Evolutionary conservation across 2,888 invertebrate genomes (phyloP).

Genomic region (Eilema depressum): DNA sequence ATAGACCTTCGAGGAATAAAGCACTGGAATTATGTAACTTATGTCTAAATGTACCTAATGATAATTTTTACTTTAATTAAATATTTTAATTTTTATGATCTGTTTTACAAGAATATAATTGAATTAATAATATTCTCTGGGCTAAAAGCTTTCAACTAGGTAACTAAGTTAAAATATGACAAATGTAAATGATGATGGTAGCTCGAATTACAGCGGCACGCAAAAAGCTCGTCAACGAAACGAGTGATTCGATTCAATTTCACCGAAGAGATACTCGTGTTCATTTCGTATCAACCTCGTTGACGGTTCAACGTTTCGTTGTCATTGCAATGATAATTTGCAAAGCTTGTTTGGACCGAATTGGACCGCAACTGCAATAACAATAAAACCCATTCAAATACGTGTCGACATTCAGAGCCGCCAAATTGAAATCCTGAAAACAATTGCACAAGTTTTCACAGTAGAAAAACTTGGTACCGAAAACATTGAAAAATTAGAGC

Average conservation of each 20-base stretch:
- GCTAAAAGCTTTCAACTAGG: slow-evolving; percentile 44
- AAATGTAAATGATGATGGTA: slow-evolving; percentile 66
- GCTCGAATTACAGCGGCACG: slow-evolving; percentile 67
- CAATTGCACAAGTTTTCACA: slow-evolving; percentile 66
- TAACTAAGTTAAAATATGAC: slow-evolving; percentile 50
- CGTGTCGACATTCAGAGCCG: slow-evolving; percentile 62
- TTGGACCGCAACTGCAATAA: slow-evolving; percentile 70
- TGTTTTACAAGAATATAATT: slow-evolving; percentile 22
- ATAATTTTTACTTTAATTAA: not conserved
- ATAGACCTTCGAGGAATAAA: not conserved
- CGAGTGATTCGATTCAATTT: slow-evolving; percentile 75
- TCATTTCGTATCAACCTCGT: slow-evolving; percentile 58
- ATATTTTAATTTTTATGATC: not conserved
- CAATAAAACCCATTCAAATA: slow-evolving; percentile 63
- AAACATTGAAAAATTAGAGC: slow-evolving; percentile 77
- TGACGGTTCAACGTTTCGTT: slow-evolving; percentile 58
- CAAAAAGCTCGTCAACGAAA: slow-evolving; percentile 69
- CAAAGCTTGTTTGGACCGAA: slow-evolving; percentile 70
- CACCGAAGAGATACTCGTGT: slow-evolving; percentile 64
- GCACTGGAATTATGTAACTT: not conserved
- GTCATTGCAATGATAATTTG: slow-evolving; percentile 64
- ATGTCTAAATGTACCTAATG: not conserved
- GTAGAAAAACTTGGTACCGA: slow-evolving; percentile 58
- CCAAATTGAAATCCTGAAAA: slow-evolving; percentile 68
- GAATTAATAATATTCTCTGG: slow-evolving; percentile 28